phyloP scores from a whole-genome alignment of 2,113 vertebrate species.

The Setophaga kirtlandii region DNA sequence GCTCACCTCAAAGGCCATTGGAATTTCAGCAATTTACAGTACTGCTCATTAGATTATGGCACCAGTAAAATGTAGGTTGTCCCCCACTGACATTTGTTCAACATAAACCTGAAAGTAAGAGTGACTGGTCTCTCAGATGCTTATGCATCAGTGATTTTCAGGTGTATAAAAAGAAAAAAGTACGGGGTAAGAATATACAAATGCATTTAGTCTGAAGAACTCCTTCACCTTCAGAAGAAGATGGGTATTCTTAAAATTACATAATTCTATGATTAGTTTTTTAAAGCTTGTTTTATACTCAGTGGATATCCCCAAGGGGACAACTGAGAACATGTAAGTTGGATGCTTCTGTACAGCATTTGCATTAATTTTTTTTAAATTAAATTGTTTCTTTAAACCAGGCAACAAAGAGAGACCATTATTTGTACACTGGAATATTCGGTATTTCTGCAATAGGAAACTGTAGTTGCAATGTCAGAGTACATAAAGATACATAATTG shows the following conservation, averaged over 20 bases:
- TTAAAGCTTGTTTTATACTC: not conserved
- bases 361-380: not conserved
- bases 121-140: not conserved
- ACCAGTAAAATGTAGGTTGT: not conserved
- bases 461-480: not conserved
- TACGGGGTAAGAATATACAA: not conserved
- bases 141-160: not conserved
- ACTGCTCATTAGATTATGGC: not conserved
- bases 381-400: not conserved
- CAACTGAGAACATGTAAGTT: accelerated
- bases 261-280: not conserved
- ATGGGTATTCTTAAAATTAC: not conserved
- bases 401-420: not conserved
- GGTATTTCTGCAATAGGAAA: not conserved
- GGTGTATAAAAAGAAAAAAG: not conserved
- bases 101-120: not conserved
- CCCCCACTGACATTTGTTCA: not conserved
- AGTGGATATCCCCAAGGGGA: not conserved
- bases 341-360: not conserved
- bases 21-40: not conserved
- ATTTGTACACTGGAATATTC: not conserved
- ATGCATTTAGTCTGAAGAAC: not conserved
- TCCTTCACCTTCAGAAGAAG: not conserved
- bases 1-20: not conserved
- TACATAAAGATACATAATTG: not conserved